These are phyloP conservation scores for Lepidocolaptes lacrymiger DNA, from an alignment of 2,797 vertebrate genomes.

Conservation along the genomic window DNA sequence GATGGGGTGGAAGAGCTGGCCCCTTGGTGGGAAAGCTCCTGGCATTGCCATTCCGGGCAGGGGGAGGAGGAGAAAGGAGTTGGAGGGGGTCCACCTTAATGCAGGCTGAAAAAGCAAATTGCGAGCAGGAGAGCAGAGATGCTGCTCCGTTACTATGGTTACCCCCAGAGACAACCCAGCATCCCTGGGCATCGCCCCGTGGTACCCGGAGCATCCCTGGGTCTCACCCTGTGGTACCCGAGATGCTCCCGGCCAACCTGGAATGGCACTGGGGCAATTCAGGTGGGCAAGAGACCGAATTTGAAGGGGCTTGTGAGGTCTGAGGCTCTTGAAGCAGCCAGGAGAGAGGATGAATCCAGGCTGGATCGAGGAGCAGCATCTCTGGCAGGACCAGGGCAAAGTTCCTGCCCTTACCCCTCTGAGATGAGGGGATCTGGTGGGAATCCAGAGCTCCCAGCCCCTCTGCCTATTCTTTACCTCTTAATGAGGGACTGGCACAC, in stretches of 20 bases:
- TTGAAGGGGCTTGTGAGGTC: background rate
- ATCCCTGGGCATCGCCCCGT: conserved; percentile 57
- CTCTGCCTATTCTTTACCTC: background rate
- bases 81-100: conserved; percentile 50
- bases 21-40: background rate
- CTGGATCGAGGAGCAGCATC: background rate
- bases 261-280: conserved; percentile 75
- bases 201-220: conserved; percentile 68
- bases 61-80: background rate
- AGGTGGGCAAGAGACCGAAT: background rate
- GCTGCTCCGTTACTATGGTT: conserved; percentile 75
- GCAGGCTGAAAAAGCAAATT: conserved; percentile 55
- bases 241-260: conserved; percentile 58
- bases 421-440: background rate
- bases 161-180: conserved; percentile 63
- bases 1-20: background rate
- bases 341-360: background rate
- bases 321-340: background rate
- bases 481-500: background rate
- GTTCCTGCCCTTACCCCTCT: background rate
- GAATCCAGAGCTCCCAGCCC: background rate
- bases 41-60: background rate
- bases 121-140: conserved; percentile 72
- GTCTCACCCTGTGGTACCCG: conserved; percentile 57
- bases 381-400: background rate